Evolutionary conservation across 2,888 invertebrate species (phyloP).

Genomic region (Aleiodes leptofemur): DNA sequence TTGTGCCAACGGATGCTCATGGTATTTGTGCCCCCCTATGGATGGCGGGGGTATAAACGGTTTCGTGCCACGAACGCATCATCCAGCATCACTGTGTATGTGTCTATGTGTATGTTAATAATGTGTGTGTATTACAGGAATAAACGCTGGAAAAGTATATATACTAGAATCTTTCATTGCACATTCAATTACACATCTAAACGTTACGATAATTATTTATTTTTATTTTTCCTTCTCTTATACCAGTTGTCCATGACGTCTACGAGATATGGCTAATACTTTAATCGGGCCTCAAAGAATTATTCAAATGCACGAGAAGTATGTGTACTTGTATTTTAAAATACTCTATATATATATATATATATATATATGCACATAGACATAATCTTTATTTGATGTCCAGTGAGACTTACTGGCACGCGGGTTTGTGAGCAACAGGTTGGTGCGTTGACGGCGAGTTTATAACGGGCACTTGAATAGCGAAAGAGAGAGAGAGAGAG

Average conservation of each 20-base stretch:
- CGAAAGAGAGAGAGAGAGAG: too few species aligned
- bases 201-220: constrained; percentile 4
- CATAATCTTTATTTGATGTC: constrained; percentile 9
- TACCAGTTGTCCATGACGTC: constrained; percentile 22
- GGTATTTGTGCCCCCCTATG: constrained; percentile 62
- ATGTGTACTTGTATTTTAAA: constrained; percentile 16
- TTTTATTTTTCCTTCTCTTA: neutral
- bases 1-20: constrained; percentile 63
- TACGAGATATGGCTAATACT: constrained; percentile 11
- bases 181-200: constrained; percentile 26
- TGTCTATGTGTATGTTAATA: neutral
- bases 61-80: constrained; percentile 51
- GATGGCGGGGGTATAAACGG: constrained; percentile 63
- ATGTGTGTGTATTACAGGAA: constrained; percentile 9
- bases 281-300: constrained; percentile 2
- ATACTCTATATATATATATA: neutral
- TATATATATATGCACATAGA: neutral
- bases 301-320: neutral
- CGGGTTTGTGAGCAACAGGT: constrained; percentile 18
- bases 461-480: constrained; percentile 6
- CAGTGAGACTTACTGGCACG: constrained; percentile 2
- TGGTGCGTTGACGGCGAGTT: constrained; percentile 23
- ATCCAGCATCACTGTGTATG: constrained; percentile 29
- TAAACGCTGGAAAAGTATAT: constrained; percentile 4
- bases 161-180: constrained; percentile 10